These are phyloP conservation scores for Lutjanus erythropterus DNA, from an alignment of 2,113 vertebrate species.

Conservation along the genomic window DNA sequence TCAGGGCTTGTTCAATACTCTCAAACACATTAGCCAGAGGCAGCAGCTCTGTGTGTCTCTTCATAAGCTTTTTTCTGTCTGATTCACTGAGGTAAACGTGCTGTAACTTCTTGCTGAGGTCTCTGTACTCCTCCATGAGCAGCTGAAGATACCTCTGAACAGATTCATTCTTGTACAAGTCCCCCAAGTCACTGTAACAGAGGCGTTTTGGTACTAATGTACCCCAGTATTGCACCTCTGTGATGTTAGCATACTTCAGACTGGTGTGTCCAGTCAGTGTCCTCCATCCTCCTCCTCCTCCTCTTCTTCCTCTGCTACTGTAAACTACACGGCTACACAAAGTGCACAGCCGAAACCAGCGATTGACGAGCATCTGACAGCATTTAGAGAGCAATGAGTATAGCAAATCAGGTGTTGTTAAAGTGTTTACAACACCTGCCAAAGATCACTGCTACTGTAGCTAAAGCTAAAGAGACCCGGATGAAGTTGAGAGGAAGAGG, in stretches of 20 bases:
- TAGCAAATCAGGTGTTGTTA: neutral
- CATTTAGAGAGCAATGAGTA: fast-evolving
- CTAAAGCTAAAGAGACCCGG: neutral
- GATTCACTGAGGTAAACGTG: slow-evolving; percentile 56
- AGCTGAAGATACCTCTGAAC: slow-evolving; percentile 70
- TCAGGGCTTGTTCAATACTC: slow-evolving; percentile 30
- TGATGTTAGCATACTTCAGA: neutral
- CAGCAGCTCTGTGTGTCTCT: slow-evolving; percentile 63
- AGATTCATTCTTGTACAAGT: slow-evolving; percentile 50
- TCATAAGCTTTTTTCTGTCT: slow-evolving; percentile 63
- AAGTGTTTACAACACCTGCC: neutral
- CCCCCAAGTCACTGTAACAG: slow-evolving; percentile 27
- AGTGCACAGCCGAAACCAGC: slow-evolving; percentile 37
- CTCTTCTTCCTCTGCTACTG: neutral
- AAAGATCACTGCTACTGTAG: too few species aligned
- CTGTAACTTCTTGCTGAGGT: slow-evolving; percentile 55
- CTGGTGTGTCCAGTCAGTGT: slow-evolving; percentile 10
- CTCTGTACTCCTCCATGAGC: slow-evolving; percentile 62
- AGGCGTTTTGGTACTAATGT: neutral
- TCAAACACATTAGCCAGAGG: slow-evolving; percentile 52
- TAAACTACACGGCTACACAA: slow-evolving; percentile 26
- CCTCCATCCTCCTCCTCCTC: slow-evolving; percentile 46
- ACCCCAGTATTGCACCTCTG: neutral
- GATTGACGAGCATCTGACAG: slow-evolving; percentile 44
- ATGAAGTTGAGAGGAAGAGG: slow-evolving; percentile 6